Evolutionary conservation across 2,888 invertebrate species (phyloP).

Genomic region (Andrena haemorrhoa): DNA sequence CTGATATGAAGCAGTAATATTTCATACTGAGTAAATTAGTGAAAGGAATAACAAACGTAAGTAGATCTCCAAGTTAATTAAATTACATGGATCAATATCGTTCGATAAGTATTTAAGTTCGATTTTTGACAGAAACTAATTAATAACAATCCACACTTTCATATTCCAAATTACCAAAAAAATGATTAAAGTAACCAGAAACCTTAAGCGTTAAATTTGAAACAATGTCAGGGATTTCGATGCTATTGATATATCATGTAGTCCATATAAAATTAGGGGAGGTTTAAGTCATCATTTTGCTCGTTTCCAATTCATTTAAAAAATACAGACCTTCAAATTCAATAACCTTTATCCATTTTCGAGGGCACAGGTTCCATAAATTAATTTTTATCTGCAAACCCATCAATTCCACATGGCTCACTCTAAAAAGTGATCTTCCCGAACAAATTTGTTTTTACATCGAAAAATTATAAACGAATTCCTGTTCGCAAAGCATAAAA

Average conservation of each 20-base stretch:
- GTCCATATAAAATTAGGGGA: too few relatives aligned
- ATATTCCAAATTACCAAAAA: neutral
- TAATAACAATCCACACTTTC: neutral
- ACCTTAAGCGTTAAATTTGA: neutral
- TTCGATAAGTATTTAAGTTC: neutral
- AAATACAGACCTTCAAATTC: too few relatives aligned
- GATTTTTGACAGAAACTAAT: neutral
- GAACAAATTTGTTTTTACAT: too few relatives aligned
- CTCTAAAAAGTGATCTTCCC: too few relatives aligned
- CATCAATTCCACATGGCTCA: too few relatives aligned
- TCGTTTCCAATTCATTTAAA: too few relatives aligned
- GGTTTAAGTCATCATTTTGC: too few relatives aligned
- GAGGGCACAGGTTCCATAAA: too few relatives aligned
- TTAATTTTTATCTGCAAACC: too few relatives aligned
- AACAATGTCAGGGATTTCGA: neutral
- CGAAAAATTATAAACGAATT: too few relatives aligned
- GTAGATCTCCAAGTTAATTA: constrained; percentile 1
- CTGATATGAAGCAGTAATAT: neutral
- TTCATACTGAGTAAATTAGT: neutral
- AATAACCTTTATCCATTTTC: too few relatives aligned
- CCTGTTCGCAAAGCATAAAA: neutral
- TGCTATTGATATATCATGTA: too few relatives aligned
- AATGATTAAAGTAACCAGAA: neutral
- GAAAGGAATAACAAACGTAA: constrained; percentile 12
- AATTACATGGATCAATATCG: neutral